Percentiles rank a stretch among this genome's conserved stretches.
These are phyloP conservation scores for Medauroidea extradentata DNA, from an alignment of 1,140 invertebrate species.

Conservation along the genomic window DNA sequence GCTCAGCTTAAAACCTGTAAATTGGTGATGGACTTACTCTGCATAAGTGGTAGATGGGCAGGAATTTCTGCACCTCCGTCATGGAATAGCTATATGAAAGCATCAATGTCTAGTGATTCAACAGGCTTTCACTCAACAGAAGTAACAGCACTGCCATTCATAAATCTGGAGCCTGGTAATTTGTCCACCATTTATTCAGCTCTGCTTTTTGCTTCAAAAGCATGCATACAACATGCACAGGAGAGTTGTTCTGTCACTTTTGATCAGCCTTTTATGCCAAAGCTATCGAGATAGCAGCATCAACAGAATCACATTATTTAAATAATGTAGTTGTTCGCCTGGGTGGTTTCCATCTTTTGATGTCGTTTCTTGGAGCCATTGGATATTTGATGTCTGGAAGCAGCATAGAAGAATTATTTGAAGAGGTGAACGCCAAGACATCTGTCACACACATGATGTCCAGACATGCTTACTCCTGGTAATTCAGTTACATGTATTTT, in stretches of 20 bases:
- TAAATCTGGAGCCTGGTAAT: conserved; percentile 3
- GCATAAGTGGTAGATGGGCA: no score
- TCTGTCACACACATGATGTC: conserved; percentile 31
- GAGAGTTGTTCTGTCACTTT: conserved; percentile 24
- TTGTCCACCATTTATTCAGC: conserved; percentile 5
- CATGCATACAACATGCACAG: conserved; percentile 6
- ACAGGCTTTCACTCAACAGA: no score
- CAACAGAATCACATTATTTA: conserved; percentile 5
- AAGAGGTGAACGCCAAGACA: conserved; percentile 32
- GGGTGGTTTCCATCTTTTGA: conserved; percentile 37
- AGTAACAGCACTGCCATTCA: not conserved
- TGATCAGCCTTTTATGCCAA: conserved; percentile 39
- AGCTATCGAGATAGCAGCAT: conserved; percentile 41
- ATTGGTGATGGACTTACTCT: no score
- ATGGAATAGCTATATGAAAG: no score
- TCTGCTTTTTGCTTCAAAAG: no score
- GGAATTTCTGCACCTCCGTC: no score
- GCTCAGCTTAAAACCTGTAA: no score
- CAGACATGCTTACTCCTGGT: conserved; percentile 32
- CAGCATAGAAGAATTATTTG: conserved; percentile 36
- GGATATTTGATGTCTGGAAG: conserved; percentile 42
- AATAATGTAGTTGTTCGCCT: conserved; percentile 21
- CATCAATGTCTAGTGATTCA: no score
- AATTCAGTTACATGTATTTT: conserved; percentile 36
- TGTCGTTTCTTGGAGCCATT: conserved; percentile 40